Base-by-base conservation (phyloP, 2,797 vertebrate genomes). In the Sandelia bainsii region DNA sequence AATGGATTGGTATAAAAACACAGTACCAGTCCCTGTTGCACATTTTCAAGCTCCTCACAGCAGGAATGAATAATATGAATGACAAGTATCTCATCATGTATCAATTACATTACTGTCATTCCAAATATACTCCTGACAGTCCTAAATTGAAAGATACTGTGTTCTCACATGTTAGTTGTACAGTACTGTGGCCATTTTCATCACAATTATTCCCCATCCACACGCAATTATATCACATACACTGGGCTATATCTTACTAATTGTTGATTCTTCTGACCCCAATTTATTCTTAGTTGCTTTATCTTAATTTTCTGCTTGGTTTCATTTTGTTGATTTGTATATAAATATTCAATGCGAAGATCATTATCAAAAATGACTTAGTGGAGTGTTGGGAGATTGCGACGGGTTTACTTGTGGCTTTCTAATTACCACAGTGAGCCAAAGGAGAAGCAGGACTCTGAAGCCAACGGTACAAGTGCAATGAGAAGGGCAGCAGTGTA, bases 251-350 rank as follows among this genome's bases (percentile, higher is more conserved):
- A 96, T 96, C 97, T 95, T 94, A 96, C 97, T 96, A 97, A 98
- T 95, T 97, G 97, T 96, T 96, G 96, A 95, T 96, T 96, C 93
- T 95, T 94, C 94, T 97, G 96, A 98, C 98, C 96, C 95, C 97
- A 97, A 98, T 99, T 98, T 97, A 97, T 95, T 95, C 95, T 94
- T 95, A 97, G 95, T 97, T 96, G 96, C 95, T 96, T 97, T 97
- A 97, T 98, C 97, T 97, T 96, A 95, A 98, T 98, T 98, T 98
- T 99, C 97, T 96, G 97, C 97, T 96, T 96, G 97, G 96, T 95
- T 97, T 97, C 95, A 94, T 97, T 96, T 96, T 96, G 97, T 98
- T 98, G 97, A 98, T 97, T 98, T 96, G 95, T 97, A 94, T 97
- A 96, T 95, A 95, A 95, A 97, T 95, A 94, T 95, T 95, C 96